Evolutionary conservation across 37 sponge, comb jelly and placozoan species (phyloP).

Genomic region (Crambe crambe): DNA sequence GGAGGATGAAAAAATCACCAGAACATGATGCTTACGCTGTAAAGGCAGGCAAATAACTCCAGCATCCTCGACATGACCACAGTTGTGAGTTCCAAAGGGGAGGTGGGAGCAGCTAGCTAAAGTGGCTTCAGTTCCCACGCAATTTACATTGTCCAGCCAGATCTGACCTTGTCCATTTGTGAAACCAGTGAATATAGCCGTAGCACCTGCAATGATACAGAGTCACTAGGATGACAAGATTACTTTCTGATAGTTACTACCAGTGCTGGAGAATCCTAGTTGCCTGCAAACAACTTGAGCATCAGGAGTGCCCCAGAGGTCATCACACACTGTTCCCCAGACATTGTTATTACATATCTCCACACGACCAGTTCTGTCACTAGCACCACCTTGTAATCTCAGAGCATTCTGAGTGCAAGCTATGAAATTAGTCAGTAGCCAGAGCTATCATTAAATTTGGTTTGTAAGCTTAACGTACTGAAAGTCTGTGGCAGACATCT

Average conservation of each 20-base stretch:
- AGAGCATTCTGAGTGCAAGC: neutral
- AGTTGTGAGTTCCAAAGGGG: neutral
- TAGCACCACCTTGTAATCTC: neutral
- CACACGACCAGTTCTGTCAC: neutral
- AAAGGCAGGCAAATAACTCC: neutral
- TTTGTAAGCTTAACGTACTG: too few relatives aligned
- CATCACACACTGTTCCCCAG: neutral
- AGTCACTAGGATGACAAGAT: too few relatives aligned
- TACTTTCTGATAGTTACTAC: too few relatives aligned
- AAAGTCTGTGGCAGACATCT: too few relatives aligned
- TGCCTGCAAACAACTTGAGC: neutral
- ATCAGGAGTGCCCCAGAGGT: neutral
- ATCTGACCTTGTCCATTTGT: neutral
- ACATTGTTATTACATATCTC: neutral
- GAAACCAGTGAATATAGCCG: neutral
- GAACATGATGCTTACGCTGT: too few relatives aligned
- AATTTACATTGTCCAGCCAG: slow-evolving; percentile 9
- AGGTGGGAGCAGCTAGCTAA: neutral
- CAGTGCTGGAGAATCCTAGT: neutral
- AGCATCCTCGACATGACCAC: slow-evolving; percentile 12
- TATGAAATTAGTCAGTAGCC: too few relatives aligned
- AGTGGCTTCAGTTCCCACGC: neutral
- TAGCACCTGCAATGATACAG: too few relatives aligned
- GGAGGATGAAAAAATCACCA: too few relatives aligned
- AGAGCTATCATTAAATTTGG: too few relatives aligned